Evolutionary conservation across 2,888 invertebrate species (phyloP).

Genomic region (Pyrgus malvae): DNA sequence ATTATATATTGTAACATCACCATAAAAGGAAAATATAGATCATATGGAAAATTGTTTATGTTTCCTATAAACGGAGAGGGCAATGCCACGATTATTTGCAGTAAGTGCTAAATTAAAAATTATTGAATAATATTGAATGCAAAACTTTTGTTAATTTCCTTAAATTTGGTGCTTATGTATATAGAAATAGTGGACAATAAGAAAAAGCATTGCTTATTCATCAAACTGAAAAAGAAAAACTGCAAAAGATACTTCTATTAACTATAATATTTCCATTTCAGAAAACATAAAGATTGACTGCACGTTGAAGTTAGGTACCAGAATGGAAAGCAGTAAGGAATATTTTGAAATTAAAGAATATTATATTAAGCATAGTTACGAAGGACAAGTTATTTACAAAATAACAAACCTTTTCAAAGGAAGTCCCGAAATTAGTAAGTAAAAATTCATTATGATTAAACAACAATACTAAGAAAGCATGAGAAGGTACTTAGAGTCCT

Average conservation of each 20-base stretch:
- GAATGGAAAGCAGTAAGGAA: constrained; percentile 41
- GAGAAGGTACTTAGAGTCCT: no score
- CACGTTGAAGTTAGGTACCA: constrained; percentile 41
- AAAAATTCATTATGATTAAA: not conserved
- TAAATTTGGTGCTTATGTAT: no score
- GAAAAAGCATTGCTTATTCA: no score
- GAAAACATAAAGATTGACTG: constrained; percentile 50
- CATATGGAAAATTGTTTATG: constrained; percentile 51
- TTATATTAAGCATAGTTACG: constrained; percentile 46
- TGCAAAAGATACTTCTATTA: no score
- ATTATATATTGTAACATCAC: constrained; percentile 56
- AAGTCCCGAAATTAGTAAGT: constrained; percentile 59
- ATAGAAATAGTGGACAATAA: no score
- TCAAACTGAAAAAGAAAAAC: no score
- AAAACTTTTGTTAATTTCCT: no score
- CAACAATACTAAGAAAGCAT: no score
- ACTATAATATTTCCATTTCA: no score
- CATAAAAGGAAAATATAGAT: constrained; percentile 56
- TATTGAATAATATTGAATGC: not conserved
- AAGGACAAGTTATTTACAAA: constrained; percentile 53
- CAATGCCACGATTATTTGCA: constrained; percentile 50
- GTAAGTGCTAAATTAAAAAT: constrained; percentile 44
- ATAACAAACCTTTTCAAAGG: constrained; percentile 58
- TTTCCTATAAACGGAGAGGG: constrained; percentile 59
- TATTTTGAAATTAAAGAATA: constrained; percentile 46